Base-by-base conservation (phyloP, 2,888 invertebrate species). In the Noctua pronuba region DNA sequence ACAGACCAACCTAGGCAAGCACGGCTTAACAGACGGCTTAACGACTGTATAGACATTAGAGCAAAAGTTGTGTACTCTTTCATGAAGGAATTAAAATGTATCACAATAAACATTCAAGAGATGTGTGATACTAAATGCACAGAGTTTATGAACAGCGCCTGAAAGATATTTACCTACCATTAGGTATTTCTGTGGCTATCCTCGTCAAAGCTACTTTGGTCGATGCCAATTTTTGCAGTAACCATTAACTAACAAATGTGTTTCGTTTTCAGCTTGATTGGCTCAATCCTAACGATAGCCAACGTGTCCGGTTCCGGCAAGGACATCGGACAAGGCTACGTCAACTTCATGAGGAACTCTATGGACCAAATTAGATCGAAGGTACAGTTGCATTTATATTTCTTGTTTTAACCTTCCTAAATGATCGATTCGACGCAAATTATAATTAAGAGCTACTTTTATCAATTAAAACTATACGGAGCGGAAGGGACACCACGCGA, bases 321-420 rank as follows among this genome's bases (percentile, higher is more conserved):
- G 94, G 99, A 99, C 95, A 98, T 99, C 95, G 99, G 99, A 6
- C 99, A 99, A 94, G 98, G 99, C 58, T 99, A 99, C 96, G 99
- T 99, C 73, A 99, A 99, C 96, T 99, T 99, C 95, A 98, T 99
- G 95, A 98, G 99, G 85, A 99, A 99, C 92, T 99, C 99, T 91
- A 99, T 99, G 98, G 99, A 99, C 97, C 99, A 99, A 97, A 98
- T 99, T 89, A 97, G 99, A 92, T 99, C 99, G 90, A 99, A 99
- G 97, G 99, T 99, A 85, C 71, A 65, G 35, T 38, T 64, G 21
- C 13, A 41, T 70, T 28, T 31, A 28, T 65, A 28, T 60, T 62
- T 31, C 11, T 21, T 35, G 21, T 28, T 67, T 58, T 55, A 31
- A 10, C 8, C 10, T 46, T 38, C 21, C 0, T 31, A 31, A 18